These are phyloP conservation scores for Microcebus tavaratra DNA, from an alignment of 2,113 vertebrate species.

Conservation along the genomic window DNA sequence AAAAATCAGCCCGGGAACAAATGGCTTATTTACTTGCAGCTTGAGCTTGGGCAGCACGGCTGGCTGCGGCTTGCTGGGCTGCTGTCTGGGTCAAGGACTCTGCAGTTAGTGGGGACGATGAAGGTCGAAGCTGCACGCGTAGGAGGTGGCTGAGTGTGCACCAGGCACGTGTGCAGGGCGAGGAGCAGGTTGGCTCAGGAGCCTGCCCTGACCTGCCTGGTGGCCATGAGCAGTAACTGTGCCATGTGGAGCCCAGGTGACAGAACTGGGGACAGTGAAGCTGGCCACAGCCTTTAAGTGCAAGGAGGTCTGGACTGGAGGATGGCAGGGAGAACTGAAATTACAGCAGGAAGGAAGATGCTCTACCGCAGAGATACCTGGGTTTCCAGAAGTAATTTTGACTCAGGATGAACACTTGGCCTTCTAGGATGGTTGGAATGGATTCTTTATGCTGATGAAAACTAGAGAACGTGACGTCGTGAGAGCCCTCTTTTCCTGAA, in stretches of 20 bases:
- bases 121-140: neutral
- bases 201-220: neutral
- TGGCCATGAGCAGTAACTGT: too few species aligned
- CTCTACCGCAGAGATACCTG: fast-evolving
- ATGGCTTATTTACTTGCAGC: conserved; percentile 24
- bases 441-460: neutral
- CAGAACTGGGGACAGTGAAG: neutral
- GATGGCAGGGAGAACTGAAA: neutral
- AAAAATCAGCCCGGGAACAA: conserved; percentile 26
- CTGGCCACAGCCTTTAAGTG: fast-evolving
- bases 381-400: neutral
- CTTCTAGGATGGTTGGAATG: neutral
- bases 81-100: neutral
- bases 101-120: neutral
- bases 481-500: neutral
- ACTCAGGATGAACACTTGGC: too few species aligned
- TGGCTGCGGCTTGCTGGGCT: neutral
- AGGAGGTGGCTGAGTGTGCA: fast-evolving
- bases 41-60: neutral
- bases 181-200: fast-evolving
- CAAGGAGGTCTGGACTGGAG: neutral
- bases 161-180: fast-evolving
- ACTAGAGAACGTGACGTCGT: neutral
- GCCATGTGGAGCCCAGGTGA: fast-evolving
- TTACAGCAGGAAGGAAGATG: neutral